phyloP scores from a whole-genome alignment of 2,797 vertebrate species.

The Anguilla pacifica region DNA sequence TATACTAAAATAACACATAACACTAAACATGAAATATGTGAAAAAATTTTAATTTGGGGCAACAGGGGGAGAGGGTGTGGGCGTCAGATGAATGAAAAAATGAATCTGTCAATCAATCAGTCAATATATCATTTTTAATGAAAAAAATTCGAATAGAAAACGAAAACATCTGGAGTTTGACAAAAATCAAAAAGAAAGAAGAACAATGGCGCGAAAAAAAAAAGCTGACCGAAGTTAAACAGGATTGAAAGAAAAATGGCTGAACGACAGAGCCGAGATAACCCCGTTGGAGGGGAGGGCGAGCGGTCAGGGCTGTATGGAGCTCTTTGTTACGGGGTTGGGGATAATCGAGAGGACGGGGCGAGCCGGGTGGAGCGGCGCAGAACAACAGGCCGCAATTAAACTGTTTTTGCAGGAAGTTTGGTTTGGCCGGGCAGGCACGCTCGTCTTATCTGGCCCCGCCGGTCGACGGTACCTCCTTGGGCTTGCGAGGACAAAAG shows the following conservation, averaged over 20 bases:
- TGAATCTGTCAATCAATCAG: background rate
- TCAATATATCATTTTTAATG: background rate
- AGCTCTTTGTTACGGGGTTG: no score
- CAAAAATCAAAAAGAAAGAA: no score
- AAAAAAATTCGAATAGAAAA: background rate
- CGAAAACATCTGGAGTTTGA: background rate
- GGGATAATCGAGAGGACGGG: background rate
- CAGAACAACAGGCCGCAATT: background rate
- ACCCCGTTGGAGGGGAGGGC: background rate
- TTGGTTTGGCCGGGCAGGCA: constrained; percentile 59
- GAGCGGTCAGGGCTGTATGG: background rate
- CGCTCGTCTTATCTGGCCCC: background rate
- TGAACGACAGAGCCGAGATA: background rate
- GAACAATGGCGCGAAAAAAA: background rate
- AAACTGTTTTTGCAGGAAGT: constrained; percentile 53
- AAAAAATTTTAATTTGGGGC: no score
- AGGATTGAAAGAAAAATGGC: background rate
- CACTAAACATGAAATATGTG: background rate
- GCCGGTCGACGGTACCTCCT: background rate
- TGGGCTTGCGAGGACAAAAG: background rate
- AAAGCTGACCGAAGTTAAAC: background rate
- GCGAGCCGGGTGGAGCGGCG: background rate
- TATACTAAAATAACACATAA: background rate
- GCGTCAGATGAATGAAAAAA: background rate
- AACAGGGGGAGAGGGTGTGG: background rate